phyloP scores from a whole-genome alignment of 2,797 vertebrate genomes.

The Pangasius sanitwongsei region DNA sequence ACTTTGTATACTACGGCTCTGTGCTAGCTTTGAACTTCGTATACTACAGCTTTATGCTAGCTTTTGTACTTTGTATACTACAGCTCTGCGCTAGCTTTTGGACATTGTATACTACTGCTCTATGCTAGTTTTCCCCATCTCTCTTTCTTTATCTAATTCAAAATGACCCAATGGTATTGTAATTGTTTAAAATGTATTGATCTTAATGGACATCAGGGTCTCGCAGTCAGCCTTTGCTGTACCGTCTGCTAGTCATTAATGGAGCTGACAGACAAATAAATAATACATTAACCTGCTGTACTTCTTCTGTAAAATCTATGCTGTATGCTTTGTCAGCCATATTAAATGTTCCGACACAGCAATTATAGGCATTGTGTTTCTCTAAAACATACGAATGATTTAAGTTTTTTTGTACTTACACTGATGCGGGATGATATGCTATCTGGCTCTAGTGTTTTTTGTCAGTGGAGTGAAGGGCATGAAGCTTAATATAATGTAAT shows the following conservation, averaged over 20 bases:
- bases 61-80: neutral
- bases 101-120: neutral
- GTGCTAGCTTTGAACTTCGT: neutral
- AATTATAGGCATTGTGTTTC: neutral
- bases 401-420: neutral
- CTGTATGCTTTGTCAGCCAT: neutral
- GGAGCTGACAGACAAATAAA: slow-evolving; percentile 5
- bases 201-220: slow-evolving; percentile 46
- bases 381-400: neutral
- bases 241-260: slow-evolving; percentile 40
- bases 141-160: slow-evolving; percentile 33
- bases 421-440: neutral
- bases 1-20: neutral
- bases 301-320: too few relatives aligned
- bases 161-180: slow-evolving; percentile 42
- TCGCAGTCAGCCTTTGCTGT: slow-evolving; percentile 44
- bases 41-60: neutral
- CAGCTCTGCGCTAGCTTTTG: neutral
- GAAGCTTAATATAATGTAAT: slow-evolving; percentile 73
- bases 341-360: neutral
- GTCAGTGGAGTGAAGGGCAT: slow-evolving; percentile 58
- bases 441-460: neutral
- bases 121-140: neutral
- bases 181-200: slow-evolving; percentile 50
- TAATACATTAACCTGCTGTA: neutral